Evolutionary conservation across 2,797 vertebrate species (phyloP).

Genomic region (Lagorchestes hirsutus): DNA sequence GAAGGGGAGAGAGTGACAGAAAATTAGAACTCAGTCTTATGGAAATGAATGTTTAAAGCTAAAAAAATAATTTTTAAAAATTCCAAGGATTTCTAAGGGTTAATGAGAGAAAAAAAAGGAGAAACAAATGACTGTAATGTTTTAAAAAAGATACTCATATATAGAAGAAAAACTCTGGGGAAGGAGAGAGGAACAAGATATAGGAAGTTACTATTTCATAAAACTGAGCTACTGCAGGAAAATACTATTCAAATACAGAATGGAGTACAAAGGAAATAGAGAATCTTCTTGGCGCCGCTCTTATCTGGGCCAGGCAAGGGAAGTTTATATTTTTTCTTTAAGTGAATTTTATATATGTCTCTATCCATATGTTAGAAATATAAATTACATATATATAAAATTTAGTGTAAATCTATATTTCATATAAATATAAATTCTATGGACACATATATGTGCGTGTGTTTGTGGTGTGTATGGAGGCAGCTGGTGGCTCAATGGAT

Average conservation of each 20-base stretch:
- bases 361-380: background rate
- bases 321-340: background rate
- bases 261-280: background rate
- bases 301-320: background rate
- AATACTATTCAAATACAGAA: background rate
- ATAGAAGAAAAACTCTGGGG: background rate
- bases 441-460: background rate
- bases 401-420: background rate
- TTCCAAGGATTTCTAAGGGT: background rate
- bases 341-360: background rate
- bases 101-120: background rate
- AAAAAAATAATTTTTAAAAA: background rate
- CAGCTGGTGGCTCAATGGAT: background rate
- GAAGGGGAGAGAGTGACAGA: too few relatives aligned
- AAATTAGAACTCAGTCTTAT: too few relatives aligned
- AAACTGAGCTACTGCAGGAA: background rate
- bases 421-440: background rate
- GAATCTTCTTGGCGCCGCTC: background rate
- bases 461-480: background rate
- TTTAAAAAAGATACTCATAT: background rate
- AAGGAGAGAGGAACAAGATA: background rate
- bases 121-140: background rate
- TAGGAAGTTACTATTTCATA: background rate
- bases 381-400: background rate
- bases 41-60: too few relatives aligned